These are phyloP conservation scores for Glomeris maerens DNA, from an alignment of 1,140 invertebrate genomes.

Conservation along the genomic window DNA sequence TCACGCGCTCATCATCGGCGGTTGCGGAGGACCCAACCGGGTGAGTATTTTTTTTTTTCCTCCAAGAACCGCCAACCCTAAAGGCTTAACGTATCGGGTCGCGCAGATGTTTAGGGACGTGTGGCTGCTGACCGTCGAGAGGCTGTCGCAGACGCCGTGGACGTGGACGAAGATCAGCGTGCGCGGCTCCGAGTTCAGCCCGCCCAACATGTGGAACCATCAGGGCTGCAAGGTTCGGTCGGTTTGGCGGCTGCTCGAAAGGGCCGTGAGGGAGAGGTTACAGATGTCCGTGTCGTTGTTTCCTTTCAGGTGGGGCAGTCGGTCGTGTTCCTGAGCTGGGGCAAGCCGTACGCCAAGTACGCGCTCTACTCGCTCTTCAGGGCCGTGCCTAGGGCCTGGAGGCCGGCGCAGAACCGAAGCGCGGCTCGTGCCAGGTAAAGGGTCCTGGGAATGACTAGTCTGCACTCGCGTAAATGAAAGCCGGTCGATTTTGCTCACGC, in stretches of 20 bases:
- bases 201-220: constrained; percentile 81
- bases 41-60: neutral
- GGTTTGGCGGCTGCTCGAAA: too few relatives aligned
- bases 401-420: constrained; percentile 8
- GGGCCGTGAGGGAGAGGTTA: too few relatives aligned
- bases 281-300: too few relatives aligned
- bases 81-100: too few relatives aligned
- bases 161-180: constrained; percentile 65
- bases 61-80: neutral
- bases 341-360: constrained; percentile 8
- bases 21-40: constrained; percentile 49
- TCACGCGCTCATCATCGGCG: constrained; percentile 39
- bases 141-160: constrained; percentile 39
- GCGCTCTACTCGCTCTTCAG: constrained; percentile 1
- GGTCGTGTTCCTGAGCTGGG: constrained; percentile 46
- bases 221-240: constrained; percentile 75
- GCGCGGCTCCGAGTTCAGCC: constrained; percentile 55
- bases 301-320: constrained; percentile 40
- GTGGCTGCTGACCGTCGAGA: constrained; percentile 48
- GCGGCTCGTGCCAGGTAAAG: constrained; percentile 20
- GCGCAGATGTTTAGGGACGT: constrained; percentile 45
- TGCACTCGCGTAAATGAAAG: constrained; percentile 21
- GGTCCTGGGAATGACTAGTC: constrained; percentile 19
- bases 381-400: constrained; percentile 5
- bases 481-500: too few relatives aligned